These are phyloP conservation scores for Drosophila acutilabella DNA, from an alignment of 2,888 invertebrate species.

Conservation along the genomic window DNA sequence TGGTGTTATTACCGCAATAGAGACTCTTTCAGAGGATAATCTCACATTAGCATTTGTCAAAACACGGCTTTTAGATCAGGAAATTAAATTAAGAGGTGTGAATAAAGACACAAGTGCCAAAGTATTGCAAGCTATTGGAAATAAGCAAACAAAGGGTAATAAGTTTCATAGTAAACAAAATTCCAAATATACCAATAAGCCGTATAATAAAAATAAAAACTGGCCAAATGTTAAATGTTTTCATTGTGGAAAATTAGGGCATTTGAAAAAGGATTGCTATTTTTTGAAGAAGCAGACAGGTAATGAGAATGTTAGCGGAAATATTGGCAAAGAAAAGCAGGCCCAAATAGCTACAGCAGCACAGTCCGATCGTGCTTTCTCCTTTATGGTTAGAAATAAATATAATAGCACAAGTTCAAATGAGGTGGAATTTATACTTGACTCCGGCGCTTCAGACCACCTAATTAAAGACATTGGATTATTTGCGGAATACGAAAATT, in stretches of 20 bases:
- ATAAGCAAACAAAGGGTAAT: slow-evolving; percentile 9
- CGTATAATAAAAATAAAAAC: slow-evolving; percentile 2
- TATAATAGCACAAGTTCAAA: neutral
- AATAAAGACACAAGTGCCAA: slow-evolving; percentile 26
- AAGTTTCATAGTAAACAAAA: neutral
- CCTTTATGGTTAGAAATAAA: slow-evolving; percentile 20
- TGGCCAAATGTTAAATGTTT: slow-evolving; percentile 22
- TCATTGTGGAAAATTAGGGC: slow-evolving; percentile 22
- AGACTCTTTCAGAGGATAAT: slow-evolving; percentile 20
- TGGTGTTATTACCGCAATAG: slow-evolving; percentile 28
- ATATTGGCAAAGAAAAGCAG: slow-evolving; percentile 6
- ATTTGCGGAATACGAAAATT: slow-evolving; percentile 27
- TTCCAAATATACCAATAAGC: neutral
- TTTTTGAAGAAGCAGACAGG: slow-evolving; percentile 10
- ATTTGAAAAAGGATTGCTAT: slow-evolving; percentile 27
- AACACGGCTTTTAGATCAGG: slow-evolving; percentile 27
- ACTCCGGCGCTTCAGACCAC: slow-evolving; percentile 19
- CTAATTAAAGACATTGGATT: neutral
- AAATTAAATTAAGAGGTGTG: slow-evolving; percentile 21
- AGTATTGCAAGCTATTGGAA: slow-evolving; percentile 50
- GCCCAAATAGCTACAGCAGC: slow-evolving; percentile 24
- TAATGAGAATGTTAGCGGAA: slow-evolving; percentile 8
- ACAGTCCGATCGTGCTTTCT: slow-evolving; percentile 20
- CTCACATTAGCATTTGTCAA: slow-evolving; percentile 34
- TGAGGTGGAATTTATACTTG: slow-evolving; percentile 12